Evolutionary conservation across 1,140 invertebrate genomes (phyloP), one percentile per base, ranked within the genome.

Genomic region (Orchestia grillus): DNA sequence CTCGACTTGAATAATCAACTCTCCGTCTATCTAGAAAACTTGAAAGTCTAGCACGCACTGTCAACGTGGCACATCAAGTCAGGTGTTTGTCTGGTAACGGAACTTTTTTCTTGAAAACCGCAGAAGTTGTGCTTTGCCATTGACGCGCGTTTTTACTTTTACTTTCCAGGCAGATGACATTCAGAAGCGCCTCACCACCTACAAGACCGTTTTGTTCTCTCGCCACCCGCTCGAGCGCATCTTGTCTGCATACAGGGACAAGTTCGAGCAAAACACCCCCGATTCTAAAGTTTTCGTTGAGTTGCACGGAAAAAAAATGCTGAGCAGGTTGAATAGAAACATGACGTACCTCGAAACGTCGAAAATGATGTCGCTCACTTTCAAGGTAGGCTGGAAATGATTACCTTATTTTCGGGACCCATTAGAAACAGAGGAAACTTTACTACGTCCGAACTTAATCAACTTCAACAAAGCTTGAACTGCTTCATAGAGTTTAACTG

Each of bases 231-330:
- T 94, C 4, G 92, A 94, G 40, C 43, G 92, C 0, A 94, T 94
- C 92, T 47, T 94, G 6, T 94, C 92, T 44, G 92, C 92, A 0
- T 94, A 94, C 92, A 94, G 92, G 44, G 92, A 94, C 44, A 94
- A 94, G 92, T 94, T 94, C 92, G 92, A 94, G 40, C 41, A 42
- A 40, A 47, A 94, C 92, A 45, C 92, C 11, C 6, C 41, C 43
- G 36, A 40, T 11, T 42, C 92, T 11, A 40, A 44, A 28, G 44
- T 94, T 47, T 94, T 94, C 40, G 28, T n/a, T 16, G 40, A 44
- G 40, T 45, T 94, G 36, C 44, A 94, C 44, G 92, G 92, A 44
- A 44, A 44, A n/a, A 4, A 8, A 44, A 94, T 94, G 92, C 44
- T 94, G 19, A 47, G 47, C 40, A n/a, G 8, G 11, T 47, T 94